A percentile compares a stretch with the other conserved stretches of the same genome.
Conservation (phyloP, 2,797 vertebrate species). For the Spheniscus humboldti region DNA sequence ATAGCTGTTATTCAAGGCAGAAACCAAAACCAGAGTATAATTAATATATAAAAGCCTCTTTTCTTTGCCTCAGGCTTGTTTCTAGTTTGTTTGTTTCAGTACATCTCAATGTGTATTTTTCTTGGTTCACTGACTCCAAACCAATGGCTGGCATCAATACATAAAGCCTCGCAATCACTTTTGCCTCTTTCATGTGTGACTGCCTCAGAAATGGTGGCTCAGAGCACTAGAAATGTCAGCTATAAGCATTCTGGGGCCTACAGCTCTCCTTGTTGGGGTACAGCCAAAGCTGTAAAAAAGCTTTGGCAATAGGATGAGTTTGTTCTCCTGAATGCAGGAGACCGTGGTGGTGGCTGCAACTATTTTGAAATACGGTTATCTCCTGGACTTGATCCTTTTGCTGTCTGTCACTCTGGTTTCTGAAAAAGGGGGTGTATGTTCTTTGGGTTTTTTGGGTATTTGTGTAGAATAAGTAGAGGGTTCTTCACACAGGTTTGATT, state of each 20-base stretch:
- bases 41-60: slow-evolving; percentile 50
- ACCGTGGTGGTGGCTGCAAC: background rate
- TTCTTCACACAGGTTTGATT: background rate
- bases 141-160: slow-evolving; percentile 52
- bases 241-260: background rate
- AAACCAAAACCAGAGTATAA: slow-evolving; percentile 28
- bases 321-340: background rate
- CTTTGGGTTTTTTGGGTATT: background rate
- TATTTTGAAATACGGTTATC: background rate
- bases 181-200: slow-evolving; percentile 10
- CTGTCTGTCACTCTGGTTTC: background rate
- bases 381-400: background rate
- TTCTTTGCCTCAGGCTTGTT: slow-evolving; percentile 49
- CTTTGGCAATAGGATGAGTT: background rate
- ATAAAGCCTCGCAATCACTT: background rate
- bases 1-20: slow-evolving; percentile 37
- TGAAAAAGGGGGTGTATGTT: background rate
- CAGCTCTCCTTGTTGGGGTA: background rate
- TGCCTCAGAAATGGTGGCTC: slow-evolving; percentile 16
- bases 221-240: background rate
- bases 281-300: background rate
- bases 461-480: background rate
- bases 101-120: slow-evolving; percentile 47
- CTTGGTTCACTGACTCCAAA: slow-evolving; percentile 46
- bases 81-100: slow-evolving; percentile 54